Conservation (phyloP, 2,113 vertebrate genomes). For the Campylomormyrus tamandua region DNA sequence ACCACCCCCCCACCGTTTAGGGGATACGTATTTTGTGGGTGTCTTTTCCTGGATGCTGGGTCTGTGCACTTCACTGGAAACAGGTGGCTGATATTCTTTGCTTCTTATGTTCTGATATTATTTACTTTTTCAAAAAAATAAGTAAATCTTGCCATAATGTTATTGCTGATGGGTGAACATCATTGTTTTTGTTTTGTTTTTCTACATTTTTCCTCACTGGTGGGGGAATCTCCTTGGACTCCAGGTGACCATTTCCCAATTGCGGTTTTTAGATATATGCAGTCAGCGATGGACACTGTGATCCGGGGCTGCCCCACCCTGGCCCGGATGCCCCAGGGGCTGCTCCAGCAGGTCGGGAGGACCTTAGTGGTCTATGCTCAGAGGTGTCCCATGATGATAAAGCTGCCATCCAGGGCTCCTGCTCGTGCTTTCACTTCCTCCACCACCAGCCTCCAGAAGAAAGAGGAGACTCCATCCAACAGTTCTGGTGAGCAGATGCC, state of each 20-base stretch:
- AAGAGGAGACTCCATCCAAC: slow-evolving; percentile 42
- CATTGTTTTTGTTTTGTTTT: not conserved
- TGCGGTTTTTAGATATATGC: slow-evolving; percentile 32
- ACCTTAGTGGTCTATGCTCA: slow-evolving; percentile 78
- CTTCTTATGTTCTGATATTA: not conserved
- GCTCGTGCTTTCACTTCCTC: slow-evolving; percentile 71
- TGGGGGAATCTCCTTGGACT: not conserved
- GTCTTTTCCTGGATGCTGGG: not conserved
- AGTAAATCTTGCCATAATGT: not conserved
- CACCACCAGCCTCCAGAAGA: slow-evolving; percentile 60
- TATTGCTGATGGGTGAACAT: not conserved
- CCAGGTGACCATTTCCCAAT: not conserved
- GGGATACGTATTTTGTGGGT: not conserved
- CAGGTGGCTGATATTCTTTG: not conserved
- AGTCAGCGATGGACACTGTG: slow-evolving; percentile 74
- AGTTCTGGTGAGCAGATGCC: slow-evolving; percentile 58
- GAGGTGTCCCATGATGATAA: slow-evolving; percentile 89
- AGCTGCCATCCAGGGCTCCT: slow-evolving; percentile 66
- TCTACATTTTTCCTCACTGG: not conserved
- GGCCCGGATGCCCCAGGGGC: slow-evolving; percentile 77
- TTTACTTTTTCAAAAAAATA: not conserved
- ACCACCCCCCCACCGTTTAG: not conserved
- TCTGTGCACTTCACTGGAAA: not conserved
- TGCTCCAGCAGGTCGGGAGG: slow-evolving; percentile 83
- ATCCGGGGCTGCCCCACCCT: slow-evolving; percentile 85